Evolutionary conservation across 2,113 vertebrate genomes (phyloP).

Genomic region (Lamprotornis superbus): DNA sequence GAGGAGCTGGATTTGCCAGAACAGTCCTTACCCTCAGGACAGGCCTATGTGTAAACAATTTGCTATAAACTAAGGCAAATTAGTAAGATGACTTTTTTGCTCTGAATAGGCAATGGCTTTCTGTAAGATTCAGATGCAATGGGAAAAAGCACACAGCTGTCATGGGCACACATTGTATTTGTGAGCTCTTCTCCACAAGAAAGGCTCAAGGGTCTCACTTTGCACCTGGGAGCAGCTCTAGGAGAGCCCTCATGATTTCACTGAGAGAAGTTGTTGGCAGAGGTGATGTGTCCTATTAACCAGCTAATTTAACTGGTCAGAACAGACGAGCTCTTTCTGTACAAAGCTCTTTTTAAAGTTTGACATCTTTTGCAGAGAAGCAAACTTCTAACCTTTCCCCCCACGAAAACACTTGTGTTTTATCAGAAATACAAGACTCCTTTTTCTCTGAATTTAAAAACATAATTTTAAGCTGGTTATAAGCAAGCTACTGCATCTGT

Average conservation of each 20-base stretch:
- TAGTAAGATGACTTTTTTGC: neutral
- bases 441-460: neutral
- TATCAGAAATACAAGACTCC: neutral
- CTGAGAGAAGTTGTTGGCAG: neutral
- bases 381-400: neutral
- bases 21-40: neutral
- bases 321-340: neutral
- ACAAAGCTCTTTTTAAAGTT: neutral
- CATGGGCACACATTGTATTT: neutral
- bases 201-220: neutral
- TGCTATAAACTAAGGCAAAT: neutral
- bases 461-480: neutral
- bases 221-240: neutral
- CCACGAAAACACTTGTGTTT: neutral
- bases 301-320: neutral
- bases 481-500: neutral
- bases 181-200: neutral
- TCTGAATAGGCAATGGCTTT: neutral
- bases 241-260: neutral
- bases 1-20: neutral
- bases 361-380: neutral
- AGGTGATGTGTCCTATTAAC: neutral
- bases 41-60: neutral
- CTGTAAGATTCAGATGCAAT: neutral
- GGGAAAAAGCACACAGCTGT: neutral